A percentile compares a stretch with the other conserved stretches of the same genome.
phyloP scores from a whole-genome alignment of 2,797 vertebrate genomes.

The Merluccius polli region DNA sequence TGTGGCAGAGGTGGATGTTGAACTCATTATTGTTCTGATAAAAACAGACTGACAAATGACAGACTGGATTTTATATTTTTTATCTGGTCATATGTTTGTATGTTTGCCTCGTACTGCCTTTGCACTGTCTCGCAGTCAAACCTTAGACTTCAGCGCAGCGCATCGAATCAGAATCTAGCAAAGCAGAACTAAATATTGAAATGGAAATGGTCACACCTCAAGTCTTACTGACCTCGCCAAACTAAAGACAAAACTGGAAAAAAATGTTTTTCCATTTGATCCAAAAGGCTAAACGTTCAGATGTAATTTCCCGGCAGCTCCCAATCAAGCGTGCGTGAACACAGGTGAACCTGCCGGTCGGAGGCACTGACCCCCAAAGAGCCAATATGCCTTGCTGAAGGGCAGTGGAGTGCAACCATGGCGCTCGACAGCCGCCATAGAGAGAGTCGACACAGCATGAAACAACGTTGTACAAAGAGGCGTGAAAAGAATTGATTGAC shows the following conservation, averaged over 20 bases:
- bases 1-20: not conserved
- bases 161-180: not conserved
- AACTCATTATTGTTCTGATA: not conserved
- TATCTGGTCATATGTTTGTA: not conserved
- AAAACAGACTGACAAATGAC: not conserved
- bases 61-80: no score
- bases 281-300: not conserved
- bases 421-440: not conserved
- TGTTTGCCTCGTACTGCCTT: no score
- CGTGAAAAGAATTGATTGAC: not conserved
- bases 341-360: not conserved
- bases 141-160: not conserved
- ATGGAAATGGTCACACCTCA: not conserved
- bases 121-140: not conserved
- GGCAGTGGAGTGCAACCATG: not conserved
- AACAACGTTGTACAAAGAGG: not conserved
- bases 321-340: not conserved
- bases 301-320: no score
- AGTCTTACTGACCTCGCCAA: not conserved
- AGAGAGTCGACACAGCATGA: not conserved
- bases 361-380: not conserved
- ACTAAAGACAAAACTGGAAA: not conserved
- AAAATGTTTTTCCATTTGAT: not conserved
- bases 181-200: not conserved
- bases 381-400: not conserved